Conservation (phyloP, 2,888 invertebrate species). For the Troides helena region DNA sequence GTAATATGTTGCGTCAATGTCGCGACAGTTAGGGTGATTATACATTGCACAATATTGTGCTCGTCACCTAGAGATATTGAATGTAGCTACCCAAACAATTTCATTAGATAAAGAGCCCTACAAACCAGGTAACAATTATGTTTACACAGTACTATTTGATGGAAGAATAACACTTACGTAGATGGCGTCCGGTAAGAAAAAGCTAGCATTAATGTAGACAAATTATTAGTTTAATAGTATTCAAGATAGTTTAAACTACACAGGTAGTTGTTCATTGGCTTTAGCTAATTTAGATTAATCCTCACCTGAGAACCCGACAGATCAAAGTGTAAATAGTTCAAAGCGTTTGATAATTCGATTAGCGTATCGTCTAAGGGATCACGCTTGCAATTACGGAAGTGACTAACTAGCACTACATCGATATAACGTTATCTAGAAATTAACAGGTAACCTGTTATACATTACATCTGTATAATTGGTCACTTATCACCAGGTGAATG, state of each 20-base stretch:
- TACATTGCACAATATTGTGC: too few species aligned
- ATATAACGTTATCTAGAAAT: background rate
- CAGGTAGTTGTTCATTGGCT: background rate
- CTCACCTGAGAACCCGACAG: background rate
- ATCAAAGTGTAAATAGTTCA: slow-evolving; percentile 25
- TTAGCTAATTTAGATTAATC: background rate
- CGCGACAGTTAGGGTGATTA: too few species aligned
- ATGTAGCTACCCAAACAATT: too few species aligned
- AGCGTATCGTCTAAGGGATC: slow-evolving; percentile 5
- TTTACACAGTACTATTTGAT: too few species aligned
- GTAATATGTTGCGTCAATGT: too few species aligned
- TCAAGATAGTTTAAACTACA: background rate
- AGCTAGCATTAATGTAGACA: background rate
- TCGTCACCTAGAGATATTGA: too few species aligned
- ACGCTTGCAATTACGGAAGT: background rate
- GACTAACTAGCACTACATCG: background rate
- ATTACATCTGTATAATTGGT: too few species aligned
- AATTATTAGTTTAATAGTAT: background rate
- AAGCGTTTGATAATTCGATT: slow-evolving; percentile 12
- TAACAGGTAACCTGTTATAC: too few species aligned
- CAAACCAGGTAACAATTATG: too few species aligned
- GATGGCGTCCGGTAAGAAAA: background rate
- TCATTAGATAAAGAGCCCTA: too few species aligned
- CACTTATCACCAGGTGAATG: too few species aligned
- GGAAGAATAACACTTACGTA: too few species aligned